These are phyloP conservation scores for Pachypsylla venusta DNA, from an alignment of 1,140 invertebrate genomes.

Conservation along the genomic window DNA sequence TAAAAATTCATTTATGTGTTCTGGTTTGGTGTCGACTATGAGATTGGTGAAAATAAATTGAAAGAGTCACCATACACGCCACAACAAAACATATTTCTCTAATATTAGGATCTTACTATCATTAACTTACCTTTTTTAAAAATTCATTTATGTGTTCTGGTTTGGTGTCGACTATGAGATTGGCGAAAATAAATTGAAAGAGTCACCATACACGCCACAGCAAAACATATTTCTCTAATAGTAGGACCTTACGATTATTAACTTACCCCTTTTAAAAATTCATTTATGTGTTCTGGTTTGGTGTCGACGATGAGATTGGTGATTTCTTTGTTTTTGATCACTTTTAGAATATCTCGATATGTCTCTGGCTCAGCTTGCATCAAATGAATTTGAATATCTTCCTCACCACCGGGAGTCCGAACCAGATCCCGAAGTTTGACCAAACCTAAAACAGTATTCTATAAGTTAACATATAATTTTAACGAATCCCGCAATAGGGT, in stretches of 20 bases:
- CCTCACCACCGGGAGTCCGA: constrained; percentile 30
- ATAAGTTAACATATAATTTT: too few species aligned
- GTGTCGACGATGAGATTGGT: constrained; percentile 45
- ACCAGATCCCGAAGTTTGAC: constrained; percentile 39
- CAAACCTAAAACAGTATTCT: constrained; percentile 35
- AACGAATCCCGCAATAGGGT: too few species aligned
- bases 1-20: constrained; percentile 42
- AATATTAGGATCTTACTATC: too few species aligned
- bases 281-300: constrained; percentile 39
- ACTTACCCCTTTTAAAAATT: constrained; percentile 42
- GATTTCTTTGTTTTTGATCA: constrained; percentile 43
- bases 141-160: constrained; percentile 41
- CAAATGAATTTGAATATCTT: constrained; percentile 40
- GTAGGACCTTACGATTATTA: too few species aligned
- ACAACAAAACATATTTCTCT: too few species aligned
- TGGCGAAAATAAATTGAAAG: too few species aligned
- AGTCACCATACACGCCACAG: too few species aligned
- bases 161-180: constrained; percentile 43
- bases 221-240: too few species aligned
- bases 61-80: too few species aligned
- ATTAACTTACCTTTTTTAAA: constrained; percentile 41
- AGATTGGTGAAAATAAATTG: too few species aligned
- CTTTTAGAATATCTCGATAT: constrained; percentile 40
- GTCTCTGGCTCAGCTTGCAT: constrained; percentile 39
- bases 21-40: constrained; percentile 41